Evolutionary conservation across 2,113 vertebrate species (phyloP), one percentile per base, ranked within the genome.

Genomic region (zebrafish (Danio rerio)): DNA sequence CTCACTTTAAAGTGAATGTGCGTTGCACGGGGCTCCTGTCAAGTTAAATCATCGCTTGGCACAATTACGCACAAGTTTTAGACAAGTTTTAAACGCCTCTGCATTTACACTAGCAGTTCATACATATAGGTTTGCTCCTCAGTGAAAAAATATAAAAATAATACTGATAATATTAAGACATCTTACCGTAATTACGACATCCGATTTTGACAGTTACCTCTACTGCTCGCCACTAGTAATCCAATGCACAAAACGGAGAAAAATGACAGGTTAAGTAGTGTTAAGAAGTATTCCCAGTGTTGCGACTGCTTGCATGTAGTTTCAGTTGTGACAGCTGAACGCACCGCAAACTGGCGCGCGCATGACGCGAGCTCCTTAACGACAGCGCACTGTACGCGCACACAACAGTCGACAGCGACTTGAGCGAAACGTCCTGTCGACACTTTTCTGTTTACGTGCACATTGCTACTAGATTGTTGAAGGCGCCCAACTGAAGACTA

Each of bases 171-270:
- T 21, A 61, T 43, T 20, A 11, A 63, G 77, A 43, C 49, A 66
- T 79, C 92, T 94, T 93, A 94, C 94, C 94, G 93, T 93, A 91
- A 93, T 91, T 89, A 92, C 91, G 91, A 93, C 93, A 94, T 93
- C 91, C 92, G 92, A 92, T 89, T 91, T 89, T 91, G 92, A 92
- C 92, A 92, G 92, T 90, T 93, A 91, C 91, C 90, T 90, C 91
- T 91, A 90, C 92, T 91, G 92, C 92, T 90, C 91, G 90, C 89
- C 89, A 92, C 90, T 91, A 89, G 87, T 93, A 92, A 91, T 93
- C 93, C 93, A 89, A 55, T 56, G 81, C 47, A 84, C 82, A 87
- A 76, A 88, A 78, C 85, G 83, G 81, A 68, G 53, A 53, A 42
- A 31, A 61, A 55, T 53, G 45, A 52, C 43, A 52, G 18, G 53